A percentile compares a stretch with the other conserved stretches of the same genome.
Conservation (phyloP, 2,888 invertebrate genomes). For the Eupeodes latifasciatus region DNA sequence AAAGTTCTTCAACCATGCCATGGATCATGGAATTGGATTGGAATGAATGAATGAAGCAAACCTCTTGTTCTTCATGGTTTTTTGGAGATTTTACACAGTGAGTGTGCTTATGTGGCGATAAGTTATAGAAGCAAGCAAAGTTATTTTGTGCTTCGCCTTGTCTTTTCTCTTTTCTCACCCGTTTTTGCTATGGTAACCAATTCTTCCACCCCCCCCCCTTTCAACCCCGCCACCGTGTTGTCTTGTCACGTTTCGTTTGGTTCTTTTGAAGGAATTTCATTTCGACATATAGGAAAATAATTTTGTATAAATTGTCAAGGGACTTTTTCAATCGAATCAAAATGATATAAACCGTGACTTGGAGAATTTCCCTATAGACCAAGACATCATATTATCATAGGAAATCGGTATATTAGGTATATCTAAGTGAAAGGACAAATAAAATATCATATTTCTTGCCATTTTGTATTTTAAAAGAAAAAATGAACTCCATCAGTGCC, state of each 20-base stretch:
- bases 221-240: no score
- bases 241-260: background rate
- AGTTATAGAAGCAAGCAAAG: slow-evolving; percentile 39
- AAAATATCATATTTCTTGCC: slow-evolving; percentile 54
- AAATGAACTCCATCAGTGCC: background rate
- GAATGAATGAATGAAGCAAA: slow-evolving; percentile 2
- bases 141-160: background rate
- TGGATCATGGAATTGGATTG: slow-evolving; percentile 27
- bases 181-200: no score
- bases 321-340: slow-evolving; percentile 42
- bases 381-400: slow-evolving; percentile 26
- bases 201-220: no score
- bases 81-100: slow-evolving; percentile 31
- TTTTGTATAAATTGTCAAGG: slow-evolving; percentile 42
- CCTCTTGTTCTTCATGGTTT: slow-evolving; percentile 33
- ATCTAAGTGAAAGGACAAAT: slow-evolving; percentile 44
- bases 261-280: slow-evolving; percentile 4
- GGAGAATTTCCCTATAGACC: background rate
- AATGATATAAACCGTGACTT: slow-evolving; percentile 51
- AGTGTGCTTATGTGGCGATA: slow-evolving; percentile 32
- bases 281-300: slow-evolving; percentile 17
- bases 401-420: slow-evolving; percentile 38
- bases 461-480: slow-evolving; percentile 3
- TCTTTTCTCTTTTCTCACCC: background rate
- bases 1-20: slow-evolving; percentile 44